These are phyloP conservation scores for Neomonachus schauinslandi DNA, from an alignment of 2,113 vertebrate species.

Conservation along the genomic window DNA sequence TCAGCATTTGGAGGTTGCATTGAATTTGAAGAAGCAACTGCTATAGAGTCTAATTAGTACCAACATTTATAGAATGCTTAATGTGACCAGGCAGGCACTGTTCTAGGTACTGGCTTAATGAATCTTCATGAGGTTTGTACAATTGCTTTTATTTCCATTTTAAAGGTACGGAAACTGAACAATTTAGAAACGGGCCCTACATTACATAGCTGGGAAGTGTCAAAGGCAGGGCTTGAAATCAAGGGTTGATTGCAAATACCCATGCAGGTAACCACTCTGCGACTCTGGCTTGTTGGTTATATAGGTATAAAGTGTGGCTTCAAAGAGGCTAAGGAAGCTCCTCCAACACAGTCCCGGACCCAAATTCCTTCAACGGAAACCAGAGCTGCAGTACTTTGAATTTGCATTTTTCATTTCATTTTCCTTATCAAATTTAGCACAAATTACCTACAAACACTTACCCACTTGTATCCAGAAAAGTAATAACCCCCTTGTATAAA, in stretches of 20 bases:
- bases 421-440: background rate
- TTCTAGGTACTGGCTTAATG: background rate
- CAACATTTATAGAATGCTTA: constrained; percentile 5
- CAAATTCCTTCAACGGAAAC: background rate
- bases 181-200: background rate
- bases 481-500: background rate
- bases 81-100: background rate
- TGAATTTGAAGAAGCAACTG: constrained; percentile 2
- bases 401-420: background rate
- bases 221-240: background rate
- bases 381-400: background rate
- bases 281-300: background rate
- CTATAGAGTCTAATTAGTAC: constrained; percentile 14
- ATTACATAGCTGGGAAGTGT: background rate
- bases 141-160: constrained; percentile 49
- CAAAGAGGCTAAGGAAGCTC: background rate
- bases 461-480: background rate
- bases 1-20: background rate
- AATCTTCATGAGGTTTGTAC: background rate
- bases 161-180: background rate
- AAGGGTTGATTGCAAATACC: fast-evolving
- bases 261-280: background rate
- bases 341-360: background rate
- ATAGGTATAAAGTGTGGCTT: background rate
- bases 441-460: background rate